Evolutionary conservation across 2,113 vertebrate genomes (phyloP).

Genomic region (Platycercus adscitus): DNA sequence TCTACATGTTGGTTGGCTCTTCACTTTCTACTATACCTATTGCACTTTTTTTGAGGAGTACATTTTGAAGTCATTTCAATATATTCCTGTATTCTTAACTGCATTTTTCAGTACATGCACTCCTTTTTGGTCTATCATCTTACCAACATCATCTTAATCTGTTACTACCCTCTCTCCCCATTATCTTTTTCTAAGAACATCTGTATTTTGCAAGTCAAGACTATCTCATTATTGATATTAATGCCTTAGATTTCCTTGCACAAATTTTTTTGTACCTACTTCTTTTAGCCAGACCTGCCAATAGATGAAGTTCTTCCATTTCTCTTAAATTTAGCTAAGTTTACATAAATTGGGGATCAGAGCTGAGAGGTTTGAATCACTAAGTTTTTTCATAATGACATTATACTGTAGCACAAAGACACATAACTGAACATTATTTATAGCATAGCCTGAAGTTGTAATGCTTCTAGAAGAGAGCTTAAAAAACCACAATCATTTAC

Average conservation of each 20-base stretch:
- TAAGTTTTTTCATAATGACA: not conserved
- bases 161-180: not conserved
- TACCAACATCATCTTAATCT: not conserved
- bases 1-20: not conserved
- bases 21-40: not conserved
- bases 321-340: not conserved
- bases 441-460: not conserved
- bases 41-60: not conserved
- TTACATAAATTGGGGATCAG: not conserved
- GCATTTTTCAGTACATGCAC: not conserved
- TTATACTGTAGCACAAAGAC: not conserved
- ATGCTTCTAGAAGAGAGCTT: not conserved
- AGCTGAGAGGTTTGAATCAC: not conserved
- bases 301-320: not conserved
- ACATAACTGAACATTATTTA: not conserved
- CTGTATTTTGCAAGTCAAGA: not conserved
- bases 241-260: not conserved
- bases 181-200: not conserved
- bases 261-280: not conserved
- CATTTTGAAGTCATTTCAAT: not conserved
- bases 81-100: not conserved
- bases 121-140: not conserved
- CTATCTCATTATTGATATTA: not conserved
- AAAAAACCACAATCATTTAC: not conserved
- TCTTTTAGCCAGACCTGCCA: not conserved